A percentile compares a stretch with the other conserved stretches of the same genome.
Conservation (phyloP, 92 coral and sea anemone genomes). For the Zoanthus sansibaricus region DNA sequence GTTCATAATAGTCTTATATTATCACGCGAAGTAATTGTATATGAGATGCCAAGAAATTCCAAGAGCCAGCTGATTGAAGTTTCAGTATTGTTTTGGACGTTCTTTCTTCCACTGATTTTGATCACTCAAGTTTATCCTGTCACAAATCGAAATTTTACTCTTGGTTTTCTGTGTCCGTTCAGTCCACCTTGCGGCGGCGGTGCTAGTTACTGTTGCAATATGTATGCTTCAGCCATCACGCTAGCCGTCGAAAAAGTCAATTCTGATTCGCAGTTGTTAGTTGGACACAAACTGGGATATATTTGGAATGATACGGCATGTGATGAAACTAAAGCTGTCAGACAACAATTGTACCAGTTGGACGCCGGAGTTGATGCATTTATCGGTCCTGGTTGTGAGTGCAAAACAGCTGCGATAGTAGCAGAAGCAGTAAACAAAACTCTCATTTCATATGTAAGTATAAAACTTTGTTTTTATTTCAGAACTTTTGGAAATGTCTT, state of each 20-base stretch:
- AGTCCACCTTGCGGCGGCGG: no score
- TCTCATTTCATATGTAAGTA: slow-evolving; percentile 29
- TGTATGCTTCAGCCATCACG: slow-evolving; percentile 10
- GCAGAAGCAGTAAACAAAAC: slow-evolving; percentile 12
- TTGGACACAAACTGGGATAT: slow-evolving; percentile 4
- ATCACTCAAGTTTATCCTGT: background rate
- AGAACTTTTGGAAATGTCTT: background rate
- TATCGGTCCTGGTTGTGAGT: slow-evolving; percentile 23
- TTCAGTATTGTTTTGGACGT: background rate
- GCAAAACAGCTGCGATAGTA: background rate
- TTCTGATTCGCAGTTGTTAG: slow-evolving; percentile 1
- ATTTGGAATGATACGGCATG: slow-evolving; percentile 8
- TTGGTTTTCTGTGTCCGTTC: slow-evolving; percentile 55
- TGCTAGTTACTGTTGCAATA: background rate
- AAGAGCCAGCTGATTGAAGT: no score
- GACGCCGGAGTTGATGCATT: slow-evolving; percentile 11
- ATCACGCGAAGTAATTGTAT: no score
- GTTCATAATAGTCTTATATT: no score
- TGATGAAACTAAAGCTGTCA: background rate
- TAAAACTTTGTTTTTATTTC: background rate
- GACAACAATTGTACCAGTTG: slow-evolving; percentile 7
- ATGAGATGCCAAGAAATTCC: no score
- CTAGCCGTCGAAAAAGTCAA: slow-evolving; percentile 10
- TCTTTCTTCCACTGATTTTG: background rate
- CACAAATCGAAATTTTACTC: slow-evolving; percentile 20